Evolutionary conservation across 2,797 vertebrate species (phyloP), one percentile per base, ranked within the genome.

Genomic region (Pogoniulus pusillus): DNA sequence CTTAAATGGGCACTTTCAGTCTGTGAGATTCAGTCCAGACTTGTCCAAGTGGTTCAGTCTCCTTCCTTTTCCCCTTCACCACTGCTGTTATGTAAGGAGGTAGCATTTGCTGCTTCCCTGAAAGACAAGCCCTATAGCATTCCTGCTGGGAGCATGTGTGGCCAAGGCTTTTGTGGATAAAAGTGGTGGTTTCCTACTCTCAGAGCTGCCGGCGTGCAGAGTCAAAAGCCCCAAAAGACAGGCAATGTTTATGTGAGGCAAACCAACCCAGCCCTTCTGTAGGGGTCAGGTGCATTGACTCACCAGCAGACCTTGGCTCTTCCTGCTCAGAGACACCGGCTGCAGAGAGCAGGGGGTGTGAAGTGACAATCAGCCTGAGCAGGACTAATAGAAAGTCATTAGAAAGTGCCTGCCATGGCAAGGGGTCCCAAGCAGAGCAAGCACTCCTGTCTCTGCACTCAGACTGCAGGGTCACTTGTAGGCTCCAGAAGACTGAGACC

Each of bases 151-250:
- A 92, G 47, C 47, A 55, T 57, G 17, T 95, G 69, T 75, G 88
- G 88, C 75, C 86, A 94, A 94, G 91, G 63, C 30, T 89, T 91
- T 72, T 85, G 78, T 83, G 83, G 84, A 75, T 35, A 63, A 35
- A 82, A 92, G 69, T 83, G 63, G 83, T 89, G 75, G 81, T 92
- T 94, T 94, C 66, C 85, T 84, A 59, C 66, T 92, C 75, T 85
- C 24, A 76, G 51, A 63, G 54, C 43, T 93, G 24, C 54, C 94
- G 62, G 69, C 95, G 66, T 54, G 59, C 30, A 70, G 58, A 76
- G n/a, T 35, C 19, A 84, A 82, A 91, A 79, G 22, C 62, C 54
- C 75, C n/a, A 82, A 82, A 51, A 1, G 23, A 30, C 45, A 47
- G 1, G 12, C 9, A 43, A 7, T 43, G 27, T 68, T 92, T 72